phyloP scores from a whole-genome alignment of 2,113 vertebrate genomes.

The Jaculus jaculus region DNA sequence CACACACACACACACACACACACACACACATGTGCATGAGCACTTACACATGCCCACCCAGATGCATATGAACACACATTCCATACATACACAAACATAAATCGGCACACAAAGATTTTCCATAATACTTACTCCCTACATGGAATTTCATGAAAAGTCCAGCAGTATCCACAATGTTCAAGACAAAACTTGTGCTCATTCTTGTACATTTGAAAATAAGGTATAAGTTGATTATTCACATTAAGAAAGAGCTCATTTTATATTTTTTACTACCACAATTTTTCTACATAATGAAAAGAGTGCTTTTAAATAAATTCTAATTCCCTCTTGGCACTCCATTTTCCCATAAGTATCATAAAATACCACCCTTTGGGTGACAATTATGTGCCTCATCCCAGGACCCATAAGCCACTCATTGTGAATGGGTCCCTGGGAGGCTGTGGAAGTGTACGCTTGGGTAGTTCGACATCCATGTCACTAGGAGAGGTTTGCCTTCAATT shows the following conservation, averaged over 20 bases:
- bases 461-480: neutral
- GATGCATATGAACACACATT: no score
- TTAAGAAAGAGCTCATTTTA: neutral
- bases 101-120: neutral
- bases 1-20: no score
- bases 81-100: no score
- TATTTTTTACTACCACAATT: neutral
- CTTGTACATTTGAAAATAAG: conserved; percentile 1
- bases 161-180: neutral
- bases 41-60: no score
- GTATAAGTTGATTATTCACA: neutral
- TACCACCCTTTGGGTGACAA: neutral
- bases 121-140: neutral
- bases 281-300: conserved; percentile 38
- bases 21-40: no score
- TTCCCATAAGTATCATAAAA: conserved; percentile 17
- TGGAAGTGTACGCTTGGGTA: neutral
- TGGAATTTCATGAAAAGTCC: neutral
- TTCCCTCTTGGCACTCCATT: neutral
- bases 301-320: conserved; percentile 14
- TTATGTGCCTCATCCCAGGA: neutral
- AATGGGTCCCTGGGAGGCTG: neutral
- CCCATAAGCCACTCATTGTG: neutral
- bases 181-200: neutral
- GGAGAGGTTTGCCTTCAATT: conserved; percentile 23